Evolutionary conservation across 2,797 vertebrate genomes (phyloP).

Genomic region (Spondyliosoma cantharus): DNA sequence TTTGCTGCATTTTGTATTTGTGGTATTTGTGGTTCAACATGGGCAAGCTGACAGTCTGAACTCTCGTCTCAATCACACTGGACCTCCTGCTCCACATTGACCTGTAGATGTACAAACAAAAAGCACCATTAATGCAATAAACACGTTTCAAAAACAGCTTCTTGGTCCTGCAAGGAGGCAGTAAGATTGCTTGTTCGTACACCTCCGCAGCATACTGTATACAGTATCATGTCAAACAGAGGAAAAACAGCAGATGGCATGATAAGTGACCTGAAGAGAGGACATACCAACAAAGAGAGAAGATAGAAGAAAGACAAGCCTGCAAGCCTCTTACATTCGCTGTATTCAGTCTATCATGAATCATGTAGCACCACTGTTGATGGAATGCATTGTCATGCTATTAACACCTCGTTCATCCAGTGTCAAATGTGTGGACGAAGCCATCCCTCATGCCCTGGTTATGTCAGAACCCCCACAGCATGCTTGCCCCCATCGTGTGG

Average conservation of each 20-base stretch:
- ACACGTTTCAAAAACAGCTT: too few relatives aligned
- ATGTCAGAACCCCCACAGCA: background rate
- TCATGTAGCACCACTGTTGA: constrained; percentile 12
- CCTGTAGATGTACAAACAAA: too few relatives aligned
- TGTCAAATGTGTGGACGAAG: background rate
- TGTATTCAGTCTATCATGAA: constrained; percentile 10
- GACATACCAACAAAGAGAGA: background rate
- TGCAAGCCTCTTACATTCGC: background rate
- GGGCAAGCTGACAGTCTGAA: constrained; percentile 49
- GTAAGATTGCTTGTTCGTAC: constrained; percentile 15
- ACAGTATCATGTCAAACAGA: constrained; percentile 9
- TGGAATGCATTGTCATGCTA: background rate
- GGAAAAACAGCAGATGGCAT: background rate
- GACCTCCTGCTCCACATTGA: too few relatives aligned
- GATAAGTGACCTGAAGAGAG: background rate
- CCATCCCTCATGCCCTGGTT: background rate
- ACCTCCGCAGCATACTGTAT: background rate
- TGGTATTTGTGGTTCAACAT: constrained; percentile 14
- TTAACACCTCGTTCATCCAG: background rate
- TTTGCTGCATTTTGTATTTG: constrained; percentile 7
- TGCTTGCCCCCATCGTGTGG: background rate
- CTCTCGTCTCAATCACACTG: too few relatives aligned
- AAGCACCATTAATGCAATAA: too few relatives aligned
- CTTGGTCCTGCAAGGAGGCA: constrained; percentile 20
- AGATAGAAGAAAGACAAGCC: background rate